Conservation (phyloP, 2,797 vertebrate species). For the Cuculus canorus region DNA sequence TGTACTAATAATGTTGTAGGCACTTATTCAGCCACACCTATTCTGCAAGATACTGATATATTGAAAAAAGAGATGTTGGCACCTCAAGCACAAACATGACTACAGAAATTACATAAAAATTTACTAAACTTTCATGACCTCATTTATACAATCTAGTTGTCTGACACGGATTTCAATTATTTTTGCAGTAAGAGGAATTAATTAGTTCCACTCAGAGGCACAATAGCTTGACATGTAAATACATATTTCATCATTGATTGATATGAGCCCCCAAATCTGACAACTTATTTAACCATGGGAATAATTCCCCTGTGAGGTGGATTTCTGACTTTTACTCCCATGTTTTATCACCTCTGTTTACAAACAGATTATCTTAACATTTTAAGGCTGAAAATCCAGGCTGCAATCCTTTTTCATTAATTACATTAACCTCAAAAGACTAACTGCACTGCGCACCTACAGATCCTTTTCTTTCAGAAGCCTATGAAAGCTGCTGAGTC, state of each 20-base stretch:
- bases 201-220: slow-evolving; percentile 4
- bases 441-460: background rate
- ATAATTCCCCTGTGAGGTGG: background rate
- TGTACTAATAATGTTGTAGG: background rate
- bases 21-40: background rate
- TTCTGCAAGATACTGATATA: background rate
- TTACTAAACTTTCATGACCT: slow-evolving; percentile 7
- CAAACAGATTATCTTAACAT: background rate
- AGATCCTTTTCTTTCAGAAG: background rate
- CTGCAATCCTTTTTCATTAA: background rate
- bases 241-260: background rate
- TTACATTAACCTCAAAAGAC: background rate
- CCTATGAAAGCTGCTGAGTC: background rate
- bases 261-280: background rate
- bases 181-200: slow-evolving; percentile 14
- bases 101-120: slow-evolving; percentile 16
- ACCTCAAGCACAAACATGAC: background rate
- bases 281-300: background rate
- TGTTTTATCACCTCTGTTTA: background rate
- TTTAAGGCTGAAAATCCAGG: background rate
- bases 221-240: background rate
- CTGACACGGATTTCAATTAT: slow-evolving; percentile 18
- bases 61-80: background rate
- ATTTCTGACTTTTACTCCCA: background rate
- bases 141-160: background rate